Evolutionary conservation across 53 echinoderm and acorn worm species (phyloP).

Genomic region (Mesocentrotus franciscanus): DNA sequence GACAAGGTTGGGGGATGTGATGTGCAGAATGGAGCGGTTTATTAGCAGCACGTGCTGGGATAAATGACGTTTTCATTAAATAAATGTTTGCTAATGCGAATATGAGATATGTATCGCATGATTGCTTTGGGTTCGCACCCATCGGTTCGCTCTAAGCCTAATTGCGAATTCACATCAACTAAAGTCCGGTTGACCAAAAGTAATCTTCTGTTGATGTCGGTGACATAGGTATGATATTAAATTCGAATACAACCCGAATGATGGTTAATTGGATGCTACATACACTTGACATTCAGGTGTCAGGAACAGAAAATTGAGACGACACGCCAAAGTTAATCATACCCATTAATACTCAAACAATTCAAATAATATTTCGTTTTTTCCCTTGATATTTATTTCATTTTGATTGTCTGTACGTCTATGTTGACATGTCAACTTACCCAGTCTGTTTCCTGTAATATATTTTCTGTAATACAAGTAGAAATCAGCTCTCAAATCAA

Average conservation of each 20-base stretch:
- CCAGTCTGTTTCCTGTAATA: no score
- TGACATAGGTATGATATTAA: background rate
- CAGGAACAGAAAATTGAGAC: background rate
- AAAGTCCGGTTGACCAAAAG: conserved; percentile 31
- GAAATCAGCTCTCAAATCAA: no score
- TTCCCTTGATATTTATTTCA: no score
- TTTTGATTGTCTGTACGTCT: no score
- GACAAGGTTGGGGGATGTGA: conserved; percentile 4
- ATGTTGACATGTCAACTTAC: no score
- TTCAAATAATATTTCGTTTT: no score
- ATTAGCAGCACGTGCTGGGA: background rate
- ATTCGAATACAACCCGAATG: background rate
- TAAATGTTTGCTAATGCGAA: conserved; percentile 56
- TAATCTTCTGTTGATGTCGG: background rate
- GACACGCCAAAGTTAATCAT: no score
- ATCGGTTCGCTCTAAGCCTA: background rate
- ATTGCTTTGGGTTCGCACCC: conserved; percentile 1
- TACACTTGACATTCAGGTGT: background rate
- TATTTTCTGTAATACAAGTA: no score
- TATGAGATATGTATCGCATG: conserved; percentile 53
- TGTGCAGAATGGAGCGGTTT: conserved; percentile 4
- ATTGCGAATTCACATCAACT: conserved; percentile 28
- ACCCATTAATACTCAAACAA: no score
- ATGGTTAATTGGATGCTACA: conserved; percentile 1
- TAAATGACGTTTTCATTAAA: conserved; percentile 51